These are phyloP conservation scores for Laspeyria flexula DNA, from an alignment of 2,888 invertebrate genomes.

Conservation along the genomic window DNA sequence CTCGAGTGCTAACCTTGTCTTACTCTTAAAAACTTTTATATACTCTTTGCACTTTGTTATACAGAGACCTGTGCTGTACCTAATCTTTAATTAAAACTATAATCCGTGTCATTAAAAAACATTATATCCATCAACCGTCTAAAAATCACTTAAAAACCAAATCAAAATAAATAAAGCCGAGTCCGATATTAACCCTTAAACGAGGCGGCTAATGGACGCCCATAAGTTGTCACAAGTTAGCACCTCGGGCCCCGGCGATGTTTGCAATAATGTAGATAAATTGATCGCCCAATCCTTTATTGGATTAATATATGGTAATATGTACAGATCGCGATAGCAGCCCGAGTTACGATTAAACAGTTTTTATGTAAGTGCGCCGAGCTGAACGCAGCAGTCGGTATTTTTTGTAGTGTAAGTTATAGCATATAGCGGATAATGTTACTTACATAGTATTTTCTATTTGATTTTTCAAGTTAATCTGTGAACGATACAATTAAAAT, in stretches of 20 bases:
- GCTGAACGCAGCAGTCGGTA: constrained; percentile 72
- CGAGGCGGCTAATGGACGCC: constrained; percentile 57
- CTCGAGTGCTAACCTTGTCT: too few relatives aligned
- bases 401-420: constrained; percentile 33
- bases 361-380: constrained; percentile 82
- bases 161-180: constrained; percentile 36
- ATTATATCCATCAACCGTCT: constrained; percentile 9
- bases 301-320: constrained; percentile 79
- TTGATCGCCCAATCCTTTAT: constrained; percentile 74
- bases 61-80: background rate
- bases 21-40: too few relatives aligned
- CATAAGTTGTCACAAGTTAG: constrained; percentile 60
- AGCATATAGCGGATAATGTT: background rate
- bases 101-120: background rate
- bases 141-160: constrained; percentile 14
- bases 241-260: constrained; percentile 53
- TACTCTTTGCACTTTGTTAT: too few relatives aligned
- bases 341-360: constrained; percentile 79
- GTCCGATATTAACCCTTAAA: constrained; percentile 38
- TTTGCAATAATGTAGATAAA: constrained; percentile 73
- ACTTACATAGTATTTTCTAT: background rate
- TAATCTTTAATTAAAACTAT: background rate
- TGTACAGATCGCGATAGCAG: constrained; percentile 74
- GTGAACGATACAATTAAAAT: too few relatives aligned
- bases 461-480: too few relatives aligned